These are phyloP conservation scores for Folsomia manolachei DNA, from an alignment of 2,888 invertebrate genomes.

Conservation along the genomic window DNA sequence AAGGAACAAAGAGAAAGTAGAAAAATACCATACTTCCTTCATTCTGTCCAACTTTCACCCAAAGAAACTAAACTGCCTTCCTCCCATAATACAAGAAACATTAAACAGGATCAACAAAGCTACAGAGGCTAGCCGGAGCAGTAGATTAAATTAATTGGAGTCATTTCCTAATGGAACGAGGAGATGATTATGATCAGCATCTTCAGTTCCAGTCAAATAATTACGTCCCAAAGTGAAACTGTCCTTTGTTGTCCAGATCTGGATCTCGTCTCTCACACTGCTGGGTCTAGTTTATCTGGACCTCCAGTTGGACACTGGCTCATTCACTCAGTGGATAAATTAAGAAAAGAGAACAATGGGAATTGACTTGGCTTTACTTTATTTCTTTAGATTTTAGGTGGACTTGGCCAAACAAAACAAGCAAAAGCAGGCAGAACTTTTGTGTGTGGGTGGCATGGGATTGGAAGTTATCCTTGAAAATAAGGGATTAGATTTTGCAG, in stretches of 20 bases:
- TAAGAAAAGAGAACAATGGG: not conserved
- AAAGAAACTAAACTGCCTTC: too few species aligned
- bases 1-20: not conserved
- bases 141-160: constrained; percentile 2
- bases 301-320: too few species aligned
- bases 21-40: not conserved
- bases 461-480: too few species aligned
- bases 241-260: constrained; percentile 4
- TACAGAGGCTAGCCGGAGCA: not conserved
- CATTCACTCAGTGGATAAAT: not conserved
- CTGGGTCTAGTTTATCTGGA: not conserved
- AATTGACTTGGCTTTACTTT: too few species aligned
- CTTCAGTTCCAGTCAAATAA: not conserved
- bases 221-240: not conserved
- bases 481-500: too few species aligned
- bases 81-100: not conserved
- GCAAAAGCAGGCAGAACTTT: too few species aligned
- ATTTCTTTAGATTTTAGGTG: too few species aligned
- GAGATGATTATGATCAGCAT: too few species aligned
- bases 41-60: not conserved
- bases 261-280: not conserved
- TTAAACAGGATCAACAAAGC: not conserved
- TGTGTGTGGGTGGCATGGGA: too few species aligned
- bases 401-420: not conserved
- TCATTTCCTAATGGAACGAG: not conserved